These are phyloP conservation scores for Spilarctia lutea DNA, from an alignment of 2,888 invertebrate genomes.

Conservation along the genomic window DNA sequence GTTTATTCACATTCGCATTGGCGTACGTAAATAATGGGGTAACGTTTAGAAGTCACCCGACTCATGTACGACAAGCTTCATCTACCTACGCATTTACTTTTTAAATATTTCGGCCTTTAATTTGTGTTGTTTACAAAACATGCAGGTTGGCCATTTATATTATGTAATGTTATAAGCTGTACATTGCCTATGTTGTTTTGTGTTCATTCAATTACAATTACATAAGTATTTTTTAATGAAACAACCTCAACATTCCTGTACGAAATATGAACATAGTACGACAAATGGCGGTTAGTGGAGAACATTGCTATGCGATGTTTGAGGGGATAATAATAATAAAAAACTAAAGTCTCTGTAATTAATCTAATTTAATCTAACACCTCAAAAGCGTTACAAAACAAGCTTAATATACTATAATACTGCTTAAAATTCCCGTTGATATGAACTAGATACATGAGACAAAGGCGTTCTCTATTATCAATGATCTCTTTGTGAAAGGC, in stretches of 20 bases:
- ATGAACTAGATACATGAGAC: slow-evolving; percentile 4
- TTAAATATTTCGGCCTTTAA: slow-evolving; percentile 21
- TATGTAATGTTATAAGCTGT: background rate
- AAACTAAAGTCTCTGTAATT: too few species aligned
- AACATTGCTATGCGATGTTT: slow-evolving; percentile 9
- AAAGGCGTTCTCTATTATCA: slow-evolving; percentile 8
- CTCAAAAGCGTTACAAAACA: background rate
- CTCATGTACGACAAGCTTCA: slow-evolving; percentile 46
- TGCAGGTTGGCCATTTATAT: background rate
- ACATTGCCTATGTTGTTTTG: background rate
- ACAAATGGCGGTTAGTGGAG: slow-evolving; percentile 14
- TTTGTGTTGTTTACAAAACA: background rate
- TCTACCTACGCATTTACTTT: slow-evolving; percentile 30
- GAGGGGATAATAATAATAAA: background rate
- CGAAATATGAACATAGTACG: slow-evolving; percentile 1
- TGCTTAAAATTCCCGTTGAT: background rate
- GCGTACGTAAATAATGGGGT: slow-evolving; percentile 76
- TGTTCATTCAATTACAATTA: background rate
- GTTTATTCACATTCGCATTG: slow-evolving; percentile 80
- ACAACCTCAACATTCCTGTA: slow-evolving; percentile 14
- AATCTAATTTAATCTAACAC: too few species aligned
- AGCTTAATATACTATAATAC: background rate
- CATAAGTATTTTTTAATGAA: background rate
- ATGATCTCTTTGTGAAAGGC: slow-evolving; percentile 15
- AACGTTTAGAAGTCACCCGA: slow-evolving; percentile 65